Evolutionary conservation across 2,113 vertebrate species (phyloP).

Genomic region (Python bivittatus): DNA sequence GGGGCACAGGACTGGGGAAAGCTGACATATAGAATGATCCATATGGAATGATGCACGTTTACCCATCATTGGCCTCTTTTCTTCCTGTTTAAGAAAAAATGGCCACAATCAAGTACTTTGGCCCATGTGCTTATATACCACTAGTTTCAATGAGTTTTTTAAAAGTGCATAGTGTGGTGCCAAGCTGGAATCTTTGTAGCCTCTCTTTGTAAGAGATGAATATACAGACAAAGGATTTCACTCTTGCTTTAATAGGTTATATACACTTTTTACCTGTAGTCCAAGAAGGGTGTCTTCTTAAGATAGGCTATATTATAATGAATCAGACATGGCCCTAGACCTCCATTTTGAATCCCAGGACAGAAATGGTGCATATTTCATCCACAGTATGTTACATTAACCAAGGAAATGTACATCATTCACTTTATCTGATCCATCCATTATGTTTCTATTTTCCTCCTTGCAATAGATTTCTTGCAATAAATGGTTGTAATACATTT

Average conservation of each 20-base stretch:
- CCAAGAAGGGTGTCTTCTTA: background rate
- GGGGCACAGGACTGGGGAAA: background rate
- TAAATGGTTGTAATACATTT: background rate
- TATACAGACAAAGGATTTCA: background rate
- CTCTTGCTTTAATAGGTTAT: conserved; percentile 15
- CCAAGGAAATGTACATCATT: background rate
- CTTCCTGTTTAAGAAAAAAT: background rate
- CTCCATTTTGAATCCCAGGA: background rate
- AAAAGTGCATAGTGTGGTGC: background rate
- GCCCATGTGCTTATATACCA: background rate
- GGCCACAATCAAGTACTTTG: background rate
- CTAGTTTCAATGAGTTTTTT: background rate
- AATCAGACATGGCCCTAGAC: background rate
- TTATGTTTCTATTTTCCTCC: background rate
- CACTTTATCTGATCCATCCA: rapidly evolving
- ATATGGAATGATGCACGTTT: background rate
- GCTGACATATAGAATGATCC: background rate
- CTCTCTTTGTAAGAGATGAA: conserved; percentile 22
- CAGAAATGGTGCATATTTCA: background rate
- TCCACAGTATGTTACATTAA: background rate
- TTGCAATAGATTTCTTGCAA: background rate
- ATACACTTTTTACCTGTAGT: background rate
- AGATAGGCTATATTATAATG: background rate
- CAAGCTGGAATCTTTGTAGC: background rate
- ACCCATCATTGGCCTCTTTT: background rate